Evolutionary conservation across 2,888 invertebrate species (phyloP).

Genomic region (Drosophila hamatofila): DNA sequence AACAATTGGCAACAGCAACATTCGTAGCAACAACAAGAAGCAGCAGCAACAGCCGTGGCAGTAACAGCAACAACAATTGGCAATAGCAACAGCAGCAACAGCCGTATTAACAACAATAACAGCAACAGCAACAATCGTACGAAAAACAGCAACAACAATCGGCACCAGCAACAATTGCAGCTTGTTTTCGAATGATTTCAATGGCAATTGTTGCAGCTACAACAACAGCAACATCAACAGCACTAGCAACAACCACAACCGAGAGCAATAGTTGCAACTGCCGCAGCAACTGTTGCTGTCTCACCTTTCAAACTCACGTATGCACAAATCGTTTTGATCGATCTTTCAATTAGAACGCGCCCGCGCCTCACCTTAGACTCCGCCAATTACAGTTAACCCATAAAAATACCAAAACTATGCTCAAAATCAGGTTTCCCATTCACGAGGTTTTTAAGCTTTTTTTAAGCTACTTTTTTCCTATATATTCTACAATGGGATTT

Average conservation of each 20-base stretch:
- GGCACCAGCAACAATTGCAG: no score
- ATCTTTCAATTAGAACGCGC: slow-evolving; percentile 7
- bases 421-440: slow-evolving; percentile 8
- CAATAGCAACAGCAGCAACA: no score
- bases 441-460: background rate
- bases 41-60: no score
- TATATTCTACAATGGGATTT: background rate
- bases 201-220: background rate
- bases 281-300: slow-evolving; percentile 12
- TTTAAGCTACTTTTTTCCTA: slow-evolving; percentile 1
- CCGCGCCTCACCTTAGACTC: background rate
- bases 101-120: background rate
- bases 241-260: background rate
- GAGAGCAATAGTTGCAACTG: background rate
- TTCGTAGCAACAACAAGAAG: no score
- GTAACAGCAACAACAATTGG: no score
- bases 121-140: background rate
- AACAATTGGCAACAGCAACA: no score
- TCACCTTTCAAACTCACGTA: slow-evolving; percentile 27
- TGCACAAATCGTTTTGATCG: slow-evolving; percentile 7
- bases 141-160: no score
- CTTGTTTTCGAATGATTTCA: no score
- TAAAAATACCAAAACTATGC: background rate
- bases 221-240: no score
- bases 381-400: background rate